These are phyloP conservation scores for Andrena chrysosceles DNA, from an alignment of 2,888 invertebrate species.

Conservation along the genomic window DNA sequence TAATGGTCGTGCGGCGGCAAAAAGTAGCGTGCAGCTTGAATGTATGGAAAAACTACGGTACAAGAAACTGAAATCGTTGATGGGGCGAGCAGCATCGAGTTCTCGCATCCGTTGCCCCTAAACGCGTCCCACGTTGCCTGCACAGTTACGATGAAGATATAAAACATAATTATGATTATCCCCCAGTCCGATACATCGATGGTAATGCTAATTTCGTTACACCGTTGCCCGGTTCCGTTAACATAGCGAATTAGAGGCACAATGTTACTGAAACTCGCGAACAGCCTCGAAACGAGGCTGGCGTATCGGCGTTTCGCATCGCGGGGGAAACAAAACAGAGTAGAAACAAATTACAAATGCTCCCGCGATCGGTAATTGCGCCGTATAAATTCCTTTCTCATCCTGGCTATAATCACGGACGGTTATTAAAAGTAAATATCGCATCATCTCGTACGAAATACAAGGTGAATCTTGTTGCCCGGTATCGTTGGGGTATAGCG, in stretches of 20 bases:
- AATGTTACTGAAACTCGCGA: background rate
- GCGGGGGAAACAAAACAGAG: background rate
- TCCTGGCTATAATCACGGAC: conserved; percentile 9
- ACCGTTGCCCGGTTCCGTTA: conserved; percentile 21
- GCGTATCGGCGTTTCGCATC: background rate
- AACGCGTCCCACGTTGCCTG: background rate
- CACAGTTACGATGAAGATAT: conserved; percentile 26
- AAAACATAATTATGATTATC: conserved; percentile 41
- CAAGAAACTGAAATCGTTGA: conserved; percentile 39
- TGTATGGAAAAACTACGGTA: conserved; percentile 19
- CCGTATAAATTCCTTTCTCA: conserved; percentile 19
- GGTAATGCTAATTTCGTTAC: conserved; percentile 20
- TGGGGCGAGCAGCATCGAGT: background rate
- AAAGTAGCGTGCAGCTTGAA: background rate
- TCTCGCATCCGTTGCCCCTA: conserved; percentile 26
- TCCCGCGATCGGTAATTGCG: conserved; percentile 5
- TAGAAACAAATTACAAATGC: background rate
- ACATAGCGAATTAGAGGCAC: conserved; percentile 4
- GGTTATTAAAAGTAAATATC: conserved; percentile 41
- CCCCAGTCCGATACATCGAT: conserved; percentile 17
- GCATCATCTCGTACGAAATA: conserved; percentile 3
- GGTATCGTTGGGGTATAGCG: conserved; percentile 9
- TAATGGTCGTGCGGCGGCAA: conserved; percentile 12
- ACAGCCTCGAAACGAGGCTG: background rate
- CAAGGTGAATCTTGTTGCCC: conserved; percentile 8